A percentile compares a stretch with the other conserved stretches of the same genome.
These are phyloP conservation scores for Cyclura pinguis DNA, from an alignment of 2,797 vertebrate genomes.

Conservation along the genomic window DNA sequence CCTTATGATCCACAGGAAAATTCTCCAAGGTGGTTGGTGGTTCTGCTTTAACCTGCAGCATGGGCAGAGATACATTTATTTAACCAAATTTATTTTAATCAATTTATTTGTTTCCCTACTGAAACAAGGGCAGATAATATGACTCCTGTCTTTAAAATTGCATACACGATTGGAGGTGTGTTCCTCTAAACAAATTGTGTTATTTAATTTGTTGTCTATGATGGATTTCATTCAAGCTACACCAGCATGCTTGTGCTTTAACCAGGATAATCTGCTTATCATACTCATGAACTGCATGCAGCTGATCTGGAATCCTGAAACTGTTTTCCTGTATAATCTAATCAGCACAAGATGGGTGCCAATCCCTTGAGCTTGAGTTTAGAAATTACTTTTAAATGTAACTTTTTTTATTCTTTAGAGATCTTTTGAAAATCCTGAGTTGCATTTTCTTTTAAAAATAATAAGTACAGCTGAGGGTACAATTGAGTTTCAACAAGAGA, in stretches of 20 bases:
- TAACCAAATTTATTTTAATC: not conserved
- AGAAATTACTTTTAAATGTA: not conserved
- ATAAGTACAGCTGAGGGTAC: rapidly evolving
- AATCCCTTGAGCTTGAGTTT: not conserved
- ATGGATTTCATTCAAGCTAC: constrained; percentile 25
- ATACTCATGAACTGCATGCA: not conserved
- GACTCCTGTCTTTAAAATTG: not conserved
- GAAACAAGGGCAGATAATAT: not conserved
- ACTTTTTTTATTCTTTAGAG: not conserved
- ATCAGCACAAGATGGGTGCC: constrained; percentile 25
- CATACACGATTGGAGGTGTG: not conserved
- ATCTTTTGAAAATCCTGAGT: not conserved
- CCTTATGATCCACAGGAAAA: not conserved
- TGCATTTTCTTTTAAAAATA: constrained; percentile 28
- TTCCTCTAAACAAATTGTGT: not conserved
- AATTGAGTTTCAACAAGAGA: not conserved
- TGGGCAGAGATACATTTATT: not conserved
- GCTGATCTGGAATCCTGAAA: constrained; percentile 29
- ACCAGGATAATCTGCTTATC: constrained; percentile 31
- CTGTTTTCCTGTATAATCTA: constrained; percentile 31
- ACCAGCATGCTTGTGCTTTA: constrained; percentile 10
- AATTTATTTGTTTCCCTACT: not conserved
- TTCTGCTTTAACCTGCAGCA: not conserved
- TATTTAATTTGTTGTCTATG: constrained; percentile 14
- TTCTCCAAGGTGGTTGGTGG: not conserved